phyloP scores from a whole-genome alignment of 2,888 invertebrate genomes.

The Heteromyza rotundicornis region DNA sequence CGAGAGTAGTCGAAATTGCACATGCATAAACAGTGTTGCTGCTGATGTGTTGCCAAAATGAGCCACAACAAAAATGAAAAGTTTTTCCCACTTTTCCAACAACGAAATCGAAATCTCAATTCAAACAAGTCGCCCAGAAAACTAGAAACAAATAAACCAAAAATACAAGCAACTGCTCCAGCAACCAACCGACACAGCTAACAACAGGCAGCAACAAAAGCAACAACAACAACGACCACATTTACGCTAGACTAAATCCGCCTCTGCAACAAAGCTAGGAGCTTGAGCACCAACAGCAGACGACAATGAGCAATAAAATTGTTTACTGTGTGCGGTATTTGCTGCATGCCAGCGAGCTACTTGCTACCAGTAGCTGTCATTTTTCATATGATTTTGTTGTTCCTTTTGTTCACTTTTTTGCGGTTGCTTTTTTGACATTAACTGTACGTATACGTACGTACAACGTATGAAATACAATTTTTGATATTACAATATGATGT shows the following conservation, averaged over 20 bases:
- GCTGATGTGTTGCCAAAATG: constrained; percentile 3
- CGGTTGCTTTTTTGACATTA: not conserved
- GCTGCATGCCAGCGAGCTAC: not conserved
- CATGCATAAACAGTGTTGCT: no score
- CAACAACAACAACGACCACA: constrained; percentile 5
- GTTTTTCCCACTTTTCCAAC: no score
- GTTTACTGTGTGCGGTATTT: not conserved
- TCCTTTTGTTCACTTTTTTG: not conserved
- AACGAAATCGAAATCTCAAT: constrained; percentile 50
- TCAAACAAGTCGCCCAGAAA: not conserved
- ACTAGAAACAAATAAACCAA: not conserved
- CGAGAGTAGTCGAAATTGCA: no score
- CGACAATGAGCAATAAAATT: not conserved
- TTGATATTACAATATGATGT: no score
- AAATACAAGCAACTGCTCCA: not conserved
- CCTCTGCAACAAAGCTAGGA: not conserved
- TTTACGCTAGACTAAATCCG: no score
- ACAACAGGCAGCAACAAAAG: constrained; percentile 36
- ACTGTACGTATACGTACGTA: not conserved
- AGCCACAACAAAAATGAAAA: constrained; percentile 8
- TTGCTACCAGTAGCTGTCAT: not conserved
- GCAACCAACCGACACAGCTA: constrained; percentile 18
- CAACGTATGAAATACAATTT: not conserved
- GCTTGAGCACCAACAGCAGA: not conserved
- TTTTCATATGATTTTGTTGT: not conserved